Conservation (phyloP, 2,888 invertebrate genomes). For the Spisula solida region DNA sequence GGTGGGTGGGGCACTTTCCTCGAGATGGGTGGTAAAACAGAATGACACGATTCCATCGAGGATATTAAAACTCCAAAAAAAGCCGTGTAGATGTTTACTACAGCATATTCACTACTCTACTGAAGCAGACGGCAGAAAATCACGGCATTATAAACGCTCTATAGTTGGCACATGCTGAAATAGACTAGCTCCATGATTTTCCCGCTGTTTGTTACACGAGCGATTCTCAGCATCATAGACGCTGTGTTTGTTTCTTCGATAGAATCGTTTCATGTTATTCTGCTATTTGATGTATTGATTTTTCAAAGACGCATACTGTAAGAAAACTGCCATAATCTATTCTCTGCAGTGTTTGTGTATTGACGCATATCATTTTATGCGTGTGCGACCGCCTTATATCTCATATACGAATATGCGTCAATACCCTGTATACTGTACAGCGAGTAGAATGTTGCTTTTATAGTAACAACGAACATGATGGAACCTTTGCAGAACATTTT, state of each 20-base stretch:
- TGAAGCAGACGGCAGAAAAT: constrained; percentile 46
- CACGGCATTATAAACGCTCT: constrained; percentile 20
- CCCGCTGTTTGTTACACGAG: neutral
- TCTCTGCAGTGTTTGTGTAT: too few species aligned
- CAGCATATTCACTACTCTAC: constrained; percentile 72
- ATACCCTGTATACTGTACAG: too few species aligned
- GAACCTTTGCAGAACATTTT: too few species aligned
- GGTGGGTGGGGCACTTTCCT: constrained; percentile 74
- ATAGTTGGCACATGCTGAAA: neutral
- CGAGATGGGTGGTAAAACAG: constrained; percentile 74
- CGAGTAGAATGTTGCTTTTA: too few species aligned
- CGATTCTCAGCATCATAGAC: neutral
- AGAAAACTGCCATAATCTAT: neutral
- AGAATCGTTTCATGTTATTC: neutral
- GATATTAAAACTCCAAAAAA: constrained; percentile 34
- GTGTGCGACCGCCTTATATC: too few species aligned
- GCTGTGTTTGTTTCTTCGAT: neutral
- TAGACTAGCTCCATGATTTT: constrained; percentile 25
- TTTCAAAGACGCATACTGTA: neutral
- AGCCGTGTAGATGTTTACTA: constrained; percentile 72
- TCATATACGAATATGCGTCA: too few species aligned
- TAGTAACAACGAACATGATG: too few species aligned
- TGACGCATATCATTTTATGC: too few species aligned
- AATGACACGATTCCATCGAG: constrained; percentile 80
- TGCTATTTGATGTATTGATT: neutral